Evolutionary conservation across 2,113 vertebrate genomes (phyloP).

Genomic region (Paradisaea rubra): DNA sequence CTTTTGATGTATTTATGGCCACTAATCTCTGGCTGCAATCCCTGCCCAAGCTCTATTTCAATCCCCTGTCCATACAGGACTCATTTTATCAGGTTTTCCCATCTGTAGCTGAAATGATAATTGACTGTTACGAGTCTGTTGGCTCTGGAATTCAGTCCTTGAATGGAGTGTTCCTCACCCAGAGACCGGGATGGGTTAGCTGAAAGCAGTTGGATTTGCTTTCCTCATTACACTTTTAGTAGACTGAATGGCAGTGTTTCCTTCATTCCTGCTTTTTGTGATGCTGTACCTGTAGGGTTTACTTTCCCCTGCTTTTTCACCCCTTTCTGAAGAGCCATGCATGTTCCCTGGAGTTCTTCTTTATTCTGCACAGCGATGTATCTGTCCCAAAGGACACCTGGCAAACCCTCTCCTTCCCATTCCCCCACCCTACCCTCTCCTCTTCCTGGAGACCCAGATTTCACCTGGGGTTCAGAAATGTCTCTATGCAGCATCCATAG

Average conservation of each 20-base stretch:
- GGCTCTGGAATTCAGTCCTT: conserved; percentile 40
- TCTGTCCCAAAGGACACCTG: not conserved
- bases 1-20: conserved; percentile 40
- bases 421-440: not conserved
- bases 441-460: not conserved
- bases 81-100: conserved; percentile 57
- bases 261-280: not conserved
- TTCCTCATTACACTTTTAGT: not conserved
- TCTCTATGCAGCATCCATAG: not conserved
- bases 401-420: not conserved
- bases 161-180: conserved; percentile 10
- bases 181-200: not conserved
- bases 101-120: conserved; percentile 22
- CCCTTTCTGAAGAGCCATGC: not conserved
- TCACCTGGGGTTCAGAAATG: not conserved
- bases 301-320: not conserved
- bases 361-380: not conserved
- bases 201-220: conserved; percentile 15
- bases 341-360: not conserved
- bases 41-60: conserved; percentile 47
- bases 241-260: not conserved
- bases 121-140: conserved; percentile 29
- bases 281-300: not conserved
- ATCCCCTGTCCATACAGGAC: not conserved
- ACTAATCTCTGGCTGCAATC: conserved; percentile 40